Base-by-base conservation (phyloP, 2,888 invertebrate genomes). In the Lamproptera curius region DNA sequence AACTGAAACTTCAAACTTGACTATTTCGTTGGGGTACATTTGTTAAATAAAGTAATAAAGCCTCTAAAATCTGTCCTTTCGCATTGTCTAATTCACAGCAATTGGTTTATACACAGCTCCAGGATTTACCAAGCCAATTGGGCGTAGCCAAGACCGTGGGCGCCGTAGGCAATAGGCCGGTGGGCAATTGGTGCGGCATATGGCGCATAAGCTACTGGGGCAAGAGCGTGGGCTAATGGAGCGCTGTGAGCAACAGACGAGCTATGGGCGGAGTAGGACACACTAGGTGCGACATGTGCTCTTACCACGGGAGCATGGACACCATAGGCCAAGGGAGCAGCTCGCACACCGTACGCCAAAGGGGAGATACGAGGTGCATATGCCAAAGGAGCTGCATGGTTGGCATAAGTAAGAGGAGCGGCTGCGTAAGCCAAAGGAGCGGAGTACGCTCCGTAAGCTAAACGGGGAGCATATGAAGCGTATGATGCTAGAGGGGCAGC, bases 321-420 rank as follows among this genome's bases (percentile, higher is more conserved):
- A 2, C 10, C 26, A 14, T 36, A 35, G 5, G 56, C 60, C 33
- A 64, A 52, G 38, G 61, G 55, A 46, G 53, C 54, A 13, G 54
- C 46, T 20, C 44, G 41, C 44, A 50, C 80, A 1, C 9, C 35
- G 23, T 35, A 35, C 2, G 42, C 35, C n/a, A 35, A 13, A 5
- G 42, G 42, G 2, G 14, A 8, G 2, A 20, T 17, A 13, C 16
- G 23, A 4, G 36, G 14, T 1, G 26, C 35, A 16, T 36, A 35
- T 5, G 35, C 35, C 4, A 23, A 11, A 2, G 39, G 36, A 1
- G 40, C 17, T 1, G 34, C 26, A 3, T 16, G 58, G 15, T 71
- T 70, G 40, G 59, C 65, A 38, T 67, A 64, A 13, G 80, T 78
- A 50, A 76, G 65, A 4, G 78, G 69, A 48, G 44, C 54, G 11